Percentiles rank a stretch among this genome's conserved stretches.
Evolutionary conservation across 2,113 vertebrate species (phyloP).

Genomic region (Trichechus manatus): DNA sequence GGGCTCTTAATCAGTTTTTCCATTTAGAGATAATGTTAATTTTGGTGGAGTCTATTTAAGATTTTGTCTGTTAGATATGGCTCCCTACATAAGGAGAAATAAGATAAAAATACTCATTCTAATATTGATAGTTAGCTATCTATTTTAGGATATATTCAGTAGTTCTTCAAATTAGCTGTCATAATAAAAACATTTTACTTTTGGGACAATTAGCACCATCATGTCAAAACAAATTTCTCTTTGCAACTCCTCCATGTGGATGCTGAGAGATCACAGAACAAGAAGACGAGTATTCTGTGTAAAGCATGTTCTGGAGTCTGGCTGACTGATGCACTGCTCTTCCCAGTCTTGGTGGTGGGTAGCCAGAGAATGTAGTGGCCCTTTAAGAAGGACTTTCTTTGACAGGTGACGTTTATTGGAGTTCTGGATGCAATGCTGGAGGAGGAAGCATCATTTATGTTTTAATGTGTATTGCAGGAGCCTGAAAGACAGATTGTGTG

Average conservation of each 20-base stretch:
- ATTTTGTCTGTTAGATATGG: conserved; percentile 16
- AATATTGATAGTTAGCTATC: conserved; percentile 51
- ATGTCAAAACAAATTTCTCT: conserved; percentile 63
- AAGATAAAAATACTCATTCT: conserved; percentile 49
- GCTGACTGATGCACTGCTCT: not conserved
- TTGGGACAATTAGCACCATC: conserved; percentile 35
- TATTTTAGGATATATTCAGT: conserved; percentile 55
- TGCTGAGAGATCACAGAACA: not conserved
- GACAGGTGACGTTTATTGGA: conserved; percentile 29
- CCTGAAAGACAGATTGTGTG: conserved; percentile 15
- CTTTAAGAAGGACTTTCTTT: conserved; percentile 32
- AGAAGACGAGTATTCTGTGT: not conserved
- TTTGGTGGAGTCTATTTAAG: not conserved
- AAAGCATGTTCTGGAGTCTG: not conserved
- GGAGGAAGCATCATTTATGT: conserved; percentile 41
- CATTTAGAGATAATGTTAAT: not conserved
- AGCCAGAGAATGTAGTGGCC: not conserved
- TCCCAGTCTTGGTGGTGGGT: not conserved
- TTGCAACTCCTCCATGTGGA: not conserved
- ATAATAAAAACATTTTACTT: conserved; percentile 75
- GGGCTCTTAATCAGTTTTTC: not conserved
- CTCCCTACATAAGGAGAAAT: conserved; percentile 3
- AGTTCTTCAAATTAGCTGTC: conserved; percentile 70
- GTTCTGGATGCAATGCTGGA: not conserved
- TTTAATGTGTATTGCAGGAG: not conserved